Base-by-base conservation (phyloP, 2,113 vertebrate species). In the Collichthys lucidus region DNA sequence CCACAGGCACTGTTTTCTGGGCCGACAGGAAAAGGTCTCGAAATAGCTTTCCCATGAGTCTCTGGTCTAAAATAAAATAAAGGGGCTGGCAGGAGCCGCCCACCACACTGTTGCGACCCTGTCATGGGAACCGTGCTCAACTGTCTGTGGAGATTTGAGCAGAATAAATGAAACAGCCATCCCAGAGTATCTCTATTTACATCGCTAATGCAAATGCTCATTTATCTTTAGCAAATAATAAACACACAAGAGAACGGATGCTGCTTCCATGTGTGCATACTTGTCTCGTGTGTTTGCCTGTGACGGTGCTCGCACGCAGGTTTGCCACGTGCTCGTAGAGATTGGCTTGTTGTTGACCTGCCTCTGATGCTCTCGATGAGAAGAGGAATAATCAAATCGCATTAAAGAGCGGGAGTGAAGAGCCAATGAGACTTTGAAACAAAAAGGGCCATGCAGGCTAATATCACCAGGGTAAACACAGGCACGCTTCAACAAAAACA, bases 31-130 rank as follows among this genome's bases (percentile, higher is more conserved):
- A 94, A 92, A 84, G 78, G 87, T 90, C 93, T 86, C 35, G 65
- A 92, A 95, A 95, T 95, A 96, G 92, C 92, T 95, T 96, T 96
- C 95, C 94, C 95, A 96, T 95, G 95, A 95, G 95, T 92, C 92
- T 91, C 83, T 82, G 85, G 90, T 93, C 92, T 88, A 95, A 96
- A 95, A 94, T 94, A 95, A 93, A 90, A 90, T 74, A 77, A 85
- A 88, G 80, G 89, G 89, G 86, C 85, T 92, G 88, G 87, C 89
- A 89, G 90, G 88, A 87, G 87, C 90, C 88, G 80, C 94, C 93
- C 92, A 87, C 76, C 35, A 67, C 88, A 69, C 83, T 91, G 88
- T 84, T 92, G 91, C 84, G 86, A 87, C 88, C 89, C 86, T 87
- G 92, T 91, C 94, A 94, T 96, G 95, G 95, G 95, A 96, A 96